Evolutionary conservation across 2,888 invertebrate species (phyloP), one percentile per base, ranked within the genome.

Genomic region (Ornithoptera priamus): DNA sequence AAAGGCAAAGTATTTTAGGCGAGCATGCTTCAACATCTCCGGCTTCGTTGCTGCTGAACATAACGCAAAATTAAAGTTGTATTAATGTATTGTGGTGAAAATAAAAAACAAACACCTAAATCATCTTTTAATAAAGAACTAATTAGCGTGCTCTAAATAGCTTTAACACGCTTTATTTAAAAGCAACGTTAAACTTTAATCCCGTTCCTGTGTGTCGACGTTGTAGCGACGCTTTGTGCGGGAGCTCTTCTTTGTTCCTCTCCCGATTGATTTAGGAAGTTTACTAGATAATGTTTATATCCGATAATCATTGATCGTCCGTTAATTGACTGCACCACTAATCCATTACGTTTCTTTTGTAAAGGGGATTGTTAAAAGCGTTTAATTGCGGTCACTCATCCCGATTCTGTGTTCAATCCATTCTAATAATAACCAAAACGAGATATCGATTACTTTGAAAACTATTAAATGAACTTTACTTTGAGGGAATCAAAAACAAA

Each of bases 111-210:
- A 66, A 22, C 39, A 39, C 7, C 36, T 53, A 20, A 56, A 64
- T 57, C 50, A 69, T 70, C 62, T 68, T 53, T 58, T 58, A 58
- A 58, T 58, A 58, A 67, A 72, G 65, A 42, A 57, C 62, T 68
- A 68, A 68, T 62, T 62, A 68, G 57, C 62, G 12, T 62, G n/a
- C 46, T 68, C 57, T 46, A 57, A 57, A 68, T 46, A 62, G 39
- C 58, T 65, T 62, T 17, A 42, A 67, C 58, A 58, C 59, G 65
- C 69, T 67, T 72, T 70, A 63, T 67, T 72, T 70, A 73, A 75
- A 74, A 75, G 74, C 69, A 73, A 69, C 70, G 69, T 73, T 71
- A 73, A 69, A 73, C 73, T 74, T 70, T 68, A 74, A 74, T 69
- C 68, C 56, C n/a, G 53, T 69, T 64, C 60, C 65, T 64, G 64